Evolutionary conservation across 2,797 vertebrate species (phyloP).

Genomic region (Trachops cirrhosus): DNA sequence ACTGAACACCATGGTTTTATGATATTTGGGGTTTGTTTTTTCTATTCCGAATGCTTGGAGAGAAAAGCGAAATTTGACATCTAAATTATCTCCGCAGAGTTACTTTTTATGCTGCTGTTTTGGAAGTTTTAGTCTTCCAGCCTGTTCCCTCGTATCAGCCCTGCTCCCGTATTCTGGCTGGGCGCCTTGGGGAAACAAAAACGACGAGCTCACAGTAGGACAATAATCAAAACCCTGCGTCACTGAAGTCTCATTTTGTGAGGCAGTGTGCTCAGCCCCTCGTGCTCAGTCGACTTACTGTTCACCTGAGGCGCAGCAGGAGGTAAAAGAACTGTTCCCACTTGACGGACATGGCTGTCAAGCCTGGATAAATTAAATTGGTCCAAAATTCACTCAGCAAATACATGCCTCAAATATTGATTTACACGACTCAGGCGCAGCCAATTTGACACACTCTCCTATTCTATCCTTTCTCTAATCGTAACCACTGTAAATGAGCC

Average conservation of each 20-base stretch:
- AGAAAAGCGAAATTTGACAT: neutral
- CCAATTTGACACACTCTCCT: neutral
- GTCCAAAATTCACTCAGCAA: neutral
- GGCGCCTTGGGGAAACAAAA: neutral
- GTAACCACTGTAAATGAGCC: neutral
- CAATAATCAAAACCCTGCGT: neutral
- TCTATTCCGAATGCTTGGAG: neutral
- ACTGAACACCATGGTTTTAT: neutral
- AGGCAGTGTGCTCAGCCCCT: neutral
- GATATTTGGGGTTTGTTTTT: neutral
- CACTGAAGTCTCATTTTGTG: neutral
- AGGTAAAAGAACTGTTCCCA: neutral
- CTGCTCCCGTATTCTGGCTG: neutral
- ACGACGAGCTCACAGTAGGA: too few species aligned
- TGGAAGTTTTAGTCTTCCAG: neutral
- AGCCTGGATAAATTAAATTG: neutral
- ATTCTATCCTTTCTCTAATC: neutral
- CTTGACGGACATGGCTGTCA: rapidly evolving
- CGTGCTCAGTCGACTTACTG: too few species aligned
- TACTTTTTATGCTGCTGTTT: neutral
- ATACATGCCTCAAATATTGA: neutral
- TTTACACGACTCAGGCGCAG: neutral
- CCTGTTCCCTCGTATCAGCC: neutral
- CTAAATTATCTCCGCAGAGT: neutral
- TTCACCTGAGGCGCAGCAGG: neutral